phyloP scores from a whole-genome alignment of 2,888 invertebrate genomes.

The Rhopalosiphum nymphaeae region DNA sequence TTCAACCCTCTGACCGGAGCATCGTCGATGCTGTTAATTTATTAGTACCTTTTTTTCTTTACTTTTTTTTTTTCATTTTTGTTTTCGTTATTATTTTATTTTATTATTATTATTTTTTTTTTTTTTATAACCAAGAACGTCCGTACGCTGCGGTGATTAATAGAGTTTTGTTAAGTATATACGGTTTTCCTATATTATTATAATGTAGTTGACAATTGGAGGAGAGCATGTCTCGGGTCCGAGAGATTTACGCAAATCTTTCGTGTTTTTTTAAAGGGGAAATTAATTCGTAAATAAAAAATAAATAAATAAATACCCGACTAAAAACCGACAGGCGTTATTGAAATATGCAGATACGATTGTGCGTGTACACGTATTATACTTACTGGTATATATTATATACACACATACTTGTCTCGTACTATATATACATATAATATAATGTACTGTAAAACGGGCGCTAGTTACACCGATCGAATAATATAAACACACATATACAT shows the following conservation, averaged over 20 bases:
- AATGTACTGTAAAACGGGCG: conserved; percentile 27
- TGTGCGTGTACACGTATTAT: conserved; percentile 10
- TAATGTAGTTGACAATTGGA: conserved; percentile 30
- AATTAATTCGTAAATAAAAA: conserved; percentile 55
- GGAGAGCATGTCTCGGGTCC: conserved; percentile 3
- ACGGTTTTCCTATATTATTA: conserved; percentile 4
- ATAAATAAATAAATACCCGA: conserved; percentile 25
- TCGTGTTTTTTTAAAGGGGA: conserved; percentile 16
- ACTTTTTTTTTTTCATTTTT: neutral
- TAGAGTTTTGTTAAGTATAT: conserved; percentile 50
- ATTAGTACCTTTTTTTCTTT: conserved; percentile 56
- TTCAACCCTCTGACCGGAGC: conserved; percentile 48
- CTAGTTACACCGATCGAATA: conserved; percentile 21
- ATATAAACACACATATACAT: neutral
- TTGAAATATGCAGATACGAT: conserved; percentile 52
- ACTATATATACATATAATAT: neutral
- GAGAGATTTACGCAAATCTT: conserved; percentile 55
- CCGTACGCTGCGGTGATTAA: conserved; percentile 48
- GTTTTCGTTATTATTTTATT: neutral
- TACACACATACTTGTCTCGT: neutral
- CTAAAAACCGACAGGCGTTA: conserved; percentile 33
- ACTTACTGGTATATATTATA: neutral
- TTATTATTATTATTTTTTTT: neutral
- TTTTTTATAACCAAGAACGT: conserved; percentile 1
- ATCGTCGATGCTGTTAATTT: conserved; percentile 53